A percentile compares a stretch with the other conserved stretches of the same genome.
phyloP scores from a whole-genome alignment of 2,113 vertebrate species.

The Larimichthys crocea region DNA sequence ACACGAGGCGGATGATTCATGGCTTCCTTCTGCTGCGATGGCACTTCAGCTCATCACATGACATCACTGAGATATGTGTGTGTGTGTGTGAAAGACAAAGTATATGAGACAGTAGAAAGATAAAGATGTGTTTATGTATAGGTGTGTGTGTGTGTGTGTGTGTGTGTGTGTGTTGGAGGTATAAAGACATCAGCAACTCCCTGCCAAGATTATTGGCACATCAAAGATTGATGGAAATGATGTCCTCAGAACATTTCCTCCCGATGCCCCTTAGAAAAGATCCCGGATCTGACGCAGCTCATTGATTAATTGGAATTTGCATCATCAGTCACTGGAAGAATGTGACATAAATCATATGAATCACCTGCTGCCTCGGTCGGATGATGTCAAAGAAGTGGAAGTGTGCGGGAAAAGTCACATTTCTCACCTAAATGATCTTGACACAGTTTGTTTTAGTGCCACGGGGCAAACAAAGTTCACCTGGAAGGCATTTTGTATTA shows the following conservation, averaged over 20 bases:
- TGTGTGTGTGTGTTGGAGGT: conserved; percentile 26
- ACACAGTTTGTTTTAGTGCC: conserved; percentile 16
- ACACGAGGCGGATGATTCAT: conserved; percentile 66
- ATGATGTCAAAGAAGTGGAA: conserved; percentile 46
- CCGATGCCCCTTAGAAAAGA: conserved; percentile 35
- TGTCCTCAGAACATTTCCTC: conserved; percentile 65
- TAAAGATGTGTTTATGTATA: conserved; percentile 3
- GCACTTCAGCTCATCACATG: conserved; percentile 30
- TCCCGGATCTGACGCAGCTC: conserved; percentile 40
- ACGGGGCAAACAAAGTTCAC: conserved; percentile 32
- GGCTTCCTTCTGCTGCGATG: conserved; percentile 46
- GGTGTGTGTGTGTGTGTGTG: conserved; percentile 15
- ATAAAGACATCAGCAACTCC: conserved; percentile 65
- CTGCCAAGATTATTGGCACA: conserved; percentile 66
- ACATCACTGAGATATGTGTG: conserved; percentile 16
- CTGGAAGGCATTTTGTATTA: neutral
- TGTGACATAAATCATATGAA: conserved; percentile 60
- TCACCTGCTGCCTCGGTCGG: conserved; percentile 25
- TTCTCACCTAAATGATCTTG: conserved; percentile 42
- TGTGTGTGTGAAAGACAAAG: conserved; percentile 33
- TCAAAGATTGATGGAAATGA: conserved; percentile 69
- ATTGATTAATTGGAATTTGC: conserved; percentile 72
- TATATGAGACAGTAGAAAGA: conserved; percentile 10
- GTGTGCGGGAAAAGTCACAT: conserved; percentile 25
- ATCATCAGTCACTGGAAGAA: conserved; percentile 65